Base-by-base conservation (phyloP, 92 coral and sea anemone genomes). In the Bergia puertoricense region DNA sequence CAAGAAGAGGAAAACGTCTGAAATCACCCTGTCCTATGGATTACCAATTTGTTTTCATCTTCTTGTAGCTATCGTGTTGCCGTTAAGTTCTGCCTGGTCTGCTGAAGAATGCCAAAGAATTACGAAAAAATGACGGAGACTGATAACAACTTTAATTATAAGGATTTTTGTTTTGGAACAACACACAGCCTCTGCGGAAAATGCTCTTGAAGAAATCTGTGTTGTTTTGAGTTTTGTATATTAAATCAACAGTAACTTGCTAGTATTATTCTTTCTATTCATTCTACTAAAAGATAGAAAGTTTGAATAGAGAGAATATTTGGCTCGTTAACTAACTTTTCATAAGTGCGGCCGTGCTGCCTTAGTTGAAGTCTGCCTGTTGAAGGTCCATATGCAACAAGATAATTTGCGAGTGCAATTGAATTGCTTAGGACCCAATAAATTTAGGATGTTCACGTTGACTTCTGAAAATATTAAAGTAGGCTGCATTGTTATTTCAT, bases 1-100 rank as follows among this genome's bases (percentile, higher is more conserved):
- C 78, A 40, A 44, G 36, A 83, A 84, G 78, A 69, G 10, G 67
- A 36, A 36, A 71, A 48, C 77, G n/a, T 42, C 45, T 22, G 79
- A 23, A 69, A 23, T 40, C 13, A 43, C 44, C 69, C 57, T 4
- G 10, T 16, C 22, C 43, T 23, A 11, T 82, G 77, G 76, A 41
- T 82, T 44, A 20, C 66, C 38, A 79, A 46, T 6, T 15, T 20
- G 8, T 79, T 48, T 44, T 9, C 62, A 48, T 11, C 62, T 74
- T 74, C 43, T 48, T 23, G 36, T 77, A 44, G 43, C n/a, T 45
- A 8, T 74, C 46, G 30, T 30, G 30, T 8, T 39, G 46, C 6
- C 78, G 15, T 76, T 10, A 5, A 6, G 15, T 77, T 77, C 81
- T 43, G n/a, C 62, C 81, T 22, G 37, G 54, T 9, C 22, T 3